Evolutionary conservation across 2,113 vertebrate species (phyloP), one percentile per base, ranked within the genome.

Genomic region (Nesospiza acunhae): DNA sequence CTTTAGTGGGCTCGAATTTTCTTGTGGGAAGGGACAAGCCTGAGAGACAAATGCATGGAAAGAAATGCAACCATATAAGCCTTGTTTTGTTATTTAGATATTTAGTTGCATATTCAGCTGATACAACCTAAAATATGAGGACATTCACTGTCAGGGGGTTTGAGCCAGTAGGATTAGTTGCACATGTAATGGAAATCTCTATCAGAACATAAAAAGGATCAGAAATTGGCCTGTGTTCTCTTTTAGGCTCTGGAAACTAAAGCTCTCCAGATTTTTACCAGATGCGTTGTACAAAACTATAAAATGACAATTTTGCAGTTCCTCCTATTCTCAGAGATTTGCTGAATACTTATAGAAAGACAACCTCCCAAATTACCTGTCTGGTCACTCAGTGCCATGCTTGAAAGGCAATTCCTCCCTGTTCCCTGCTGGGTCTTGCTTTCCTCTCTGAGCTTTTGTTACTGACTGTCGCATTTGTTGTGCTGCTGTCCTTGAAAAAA

Each of bases 361-460:
- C 24, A 86, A 24, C 21, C 63, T 70, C 60, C 30, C 33, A 74
- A 31, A 77, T 62, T 70, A 67, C 33, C 35, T 8, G 0, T 50
- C 50, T 37, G 20, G 33, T 84, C 58, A 33, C n/a, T 47, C 46
- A n/a, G 30, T 76, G 41, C 52, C 66, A 31, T 22, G 67, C 59
- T 52, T 74, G 53, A 69, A 91, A 67, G 28, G 31, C 21, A 64
- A 81, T 92, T 74, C 50, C 41, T 85, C 53, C 35, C 67, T 76
- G 35, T 80, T 19, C 37, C 66, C 80, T 78, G 46, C 79, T 59
- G 59, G 56, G 39, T 31, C n/a, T 85, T n/a, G 10, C 60, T 85
- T 92, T 93, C 37, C 66, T 69, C 53, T 72, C 62, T 8, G 30
- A 89, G 70, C 58, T 83, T 92, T 90, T 87, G 92, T 94, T 96